These are phyloP conservation scores for Rhyacophila evoluta DNA, from an alignment of 2,888 invertebrate species.

Conservation along the genomic window DNA sequence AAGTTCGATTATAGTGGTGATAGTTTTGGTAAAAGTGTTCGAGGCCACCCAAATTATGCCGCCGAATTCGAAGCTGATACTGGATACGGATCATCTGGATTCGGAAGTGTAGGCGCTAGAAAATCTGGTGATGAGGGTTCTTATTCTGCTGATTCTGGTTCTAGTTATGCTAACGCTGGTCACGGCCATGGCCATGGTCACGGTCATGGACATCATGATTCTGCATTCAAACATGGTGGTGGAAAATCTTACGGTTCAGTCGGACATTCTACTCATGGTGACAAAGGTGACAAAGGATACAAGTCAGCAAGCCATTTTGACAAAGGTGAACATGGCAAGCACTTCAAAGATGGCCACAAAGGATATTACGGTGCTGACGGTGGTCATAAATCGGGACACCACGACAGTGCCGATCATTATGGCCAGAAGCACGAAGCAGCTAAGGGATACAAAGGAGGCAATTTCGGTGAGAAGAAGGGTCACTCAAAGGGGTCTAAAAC, in stretches of 20 bases:
- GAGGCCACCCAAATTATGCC: conserved; percentile 20
- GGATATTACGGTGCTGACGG: conserved; percentile 69
- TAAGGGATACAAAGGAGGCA: conserved; percentile 69
- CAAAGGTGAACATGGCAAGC: conserved; percentile 70
- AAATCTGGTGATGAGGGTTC: neutral
- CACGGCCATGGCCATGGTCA: conserved; percentile 40
- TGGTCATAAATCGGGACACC: conserved; percentile 70
- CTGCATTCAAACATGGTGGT: conserved; percentile 58
- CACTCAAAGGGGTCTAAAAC: conserved; percentile 78
- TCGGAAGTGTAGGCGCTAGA: conserved; percentile 2
- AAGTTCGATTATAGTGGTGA: conserved; percentile 32
- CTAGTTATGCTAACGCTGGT: conserved; percentile 40
- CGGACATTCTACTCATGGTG: conserved; percentile 68
- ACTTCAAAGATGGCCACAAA: conserved; percentile 68
- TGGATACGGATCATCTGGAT: conserved; percentile 16
- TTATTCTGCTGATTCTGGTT: conserved; percentile 37
- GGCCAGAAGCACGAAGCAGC: conserved; percentile 70
- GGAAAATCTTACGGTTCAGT: conserved; percentile 67
- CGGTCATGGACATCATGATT: conserved; percentile 39
- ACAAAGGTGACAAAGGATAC: conserved; percentile 71
- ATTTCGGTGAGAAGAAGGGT: conserved; percentile 71
- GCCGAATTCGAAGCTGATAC: conserved; percentile 41
- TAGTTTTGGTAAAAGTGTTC: conserved; percentile 28
- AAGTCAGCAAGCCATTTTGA: conserved; percentile 68
- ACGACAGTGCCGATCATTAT: conserved; percentile 69